These are phyloP conservation scores for Sympetrum striolatum DNA, from an alignment of 2,888 invertebrate species.

Conservation along the genomic window DNA sequence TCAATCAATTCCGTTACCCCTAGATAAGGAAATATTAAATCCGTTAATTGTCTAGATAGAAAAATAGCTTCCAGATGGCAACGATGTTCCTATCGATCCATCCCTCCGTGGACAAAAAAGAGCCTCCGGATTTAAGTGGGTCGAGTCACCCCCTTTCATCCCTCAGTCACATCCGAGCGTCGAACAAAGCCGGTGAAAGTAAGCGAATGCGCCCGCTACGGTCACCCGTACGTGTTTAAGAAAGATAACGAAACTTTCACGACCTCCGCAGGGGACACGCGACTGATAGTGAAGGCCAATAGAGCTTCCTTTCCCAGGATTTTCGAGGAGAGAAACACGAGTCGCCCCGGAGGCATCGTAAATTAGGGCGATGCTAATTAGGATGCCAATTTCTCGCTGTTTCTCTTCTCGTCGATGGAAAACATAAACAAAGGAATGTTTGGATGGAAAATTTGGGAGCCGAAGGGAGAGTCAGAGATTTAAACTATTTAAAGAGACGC, in stretches of 20 bases:
- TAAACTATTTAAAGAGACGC: too few species aligned
- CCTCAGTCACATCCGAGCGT: background rate
- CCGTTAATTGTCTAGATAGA: too few species aligned
- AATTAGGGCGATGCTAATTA: background rate
- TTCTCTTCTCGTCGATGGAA: background rate
- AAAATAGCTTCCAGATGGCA: too few species aligned
- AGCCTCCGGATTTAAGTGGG: background rate
- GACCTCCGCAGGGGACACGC: background rate
- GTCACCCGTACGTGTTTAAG: background rate
- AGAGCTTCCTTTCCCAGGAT: background rate
- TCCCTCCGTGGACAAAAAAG: too few species aligned
- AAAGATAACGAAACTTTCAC: background rate
- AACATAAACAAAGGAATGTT: background rate
- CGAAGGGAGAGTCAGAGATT: too few species aligned
- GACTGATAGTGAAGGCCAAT: background rate
- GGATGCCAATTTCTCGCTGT: background rate
- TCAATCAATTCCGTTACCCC: too few species aligned
- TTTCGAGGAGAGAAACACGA: background rate
- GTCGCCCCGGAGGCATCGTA: background rate
- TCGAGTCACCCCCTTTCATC: background rate
- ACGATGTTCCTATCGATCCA: too few species aligned
- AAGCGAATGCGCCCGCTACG: background rate
- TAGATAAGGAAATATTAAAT: too few species aligned
- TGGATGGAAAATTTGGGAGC: background rate
- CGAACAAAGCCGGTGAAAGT: background rate